Conservation (phyloP, 2,113 vertebrate genomes). For the Pongo abelii region DNA sequence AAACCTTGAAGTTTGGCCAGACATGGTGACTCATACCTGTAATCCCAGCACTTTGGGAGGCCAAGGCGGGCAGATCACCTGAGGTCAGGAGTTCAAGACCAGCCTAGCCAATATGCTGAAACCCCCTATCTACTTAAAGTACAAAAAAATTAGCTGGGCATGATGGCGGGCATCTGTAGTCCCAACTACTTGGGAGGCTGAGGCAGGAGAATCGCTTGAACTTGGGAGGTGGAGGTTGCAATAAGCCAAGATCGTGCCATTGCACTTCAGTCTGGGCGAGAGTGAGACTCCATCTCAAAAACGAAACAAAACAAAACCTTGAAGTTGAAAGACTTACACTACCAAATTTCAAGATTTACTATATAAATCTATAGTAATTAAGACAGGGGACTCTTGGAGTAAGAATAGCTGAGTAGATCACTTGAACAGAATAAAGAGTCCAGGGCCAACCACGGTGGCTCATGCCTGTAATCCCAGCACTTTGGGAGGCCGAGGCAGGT, state of each 20-base stretch:
- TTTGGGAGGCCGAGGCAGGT: too few relatives aligned
- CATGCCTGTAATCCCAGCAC: too few relatives aligned
- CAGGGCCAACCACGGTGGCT: not conserved
- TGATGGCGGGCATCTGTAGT: not conserved
- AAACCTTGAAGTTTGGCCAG: not conserved
- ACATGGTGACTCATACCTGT: not conserved
- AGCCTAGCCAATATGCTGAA: not conserved
- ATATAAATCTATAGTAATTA: not conserved
- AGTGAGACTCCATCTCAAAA: not conserved
- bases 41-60: not conserved
- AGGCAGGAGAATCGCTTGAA: not conserved
- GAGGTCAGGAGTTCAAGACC: not conserved
- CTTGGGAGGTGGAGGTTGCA: not conserved
- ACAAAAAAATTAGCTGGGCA: not conserved
- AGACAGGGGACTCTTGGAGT: not conserved
- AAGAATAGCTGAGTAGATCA: not conserved
- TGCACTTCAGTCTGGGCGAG: not conserved
- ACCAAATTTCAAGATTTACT: not conserved
- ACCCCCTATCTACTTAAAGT: not conserved
- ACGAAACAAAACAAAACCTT: not conserved
- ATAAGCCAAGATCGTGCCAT: not conserved
- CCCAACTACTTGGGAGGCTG: not conserved
- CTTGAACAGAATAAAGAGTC: not conserved
- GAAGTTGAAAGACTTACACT: not conserved
- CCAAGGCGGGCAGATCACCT: not conserved